Evolutionary conservation across 2,797 vertebrate genomes (phyloP).

Genomic region (Apodemus agrarius): DNA sequence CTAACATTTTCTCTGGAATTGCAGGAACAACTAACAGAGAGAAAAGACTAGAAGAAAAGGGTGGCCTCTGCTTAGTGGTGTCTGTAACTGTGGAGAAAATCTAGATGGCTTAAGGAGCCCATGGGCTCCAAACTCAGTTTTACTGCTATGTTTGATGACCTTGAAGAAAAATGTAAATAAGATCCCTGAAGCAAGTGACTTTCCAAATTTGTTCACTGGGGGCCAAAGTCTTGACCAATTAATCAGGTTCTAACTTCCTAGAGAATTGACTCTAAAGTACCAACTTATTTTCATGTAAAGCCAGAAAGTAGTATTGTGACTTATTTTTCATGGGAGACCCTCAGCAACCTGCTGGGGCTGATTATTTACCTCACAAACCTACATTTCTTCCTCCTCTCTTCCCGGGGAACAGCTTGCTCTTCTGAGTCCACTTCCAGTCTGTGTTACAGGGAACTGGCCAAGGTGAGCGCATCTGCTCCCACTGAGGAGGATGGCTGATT

Average conservation of each 20-base stretch:
- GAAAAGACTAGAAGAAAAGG: slow-evolving; percentile 37
- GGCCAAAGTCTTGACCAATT: slow-evolving; percentile 16
- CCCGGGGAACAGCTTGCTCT: slow-evolving; percentile 45
- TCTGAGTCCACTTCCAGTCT: background rate
- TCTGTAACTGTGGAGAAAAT: background rate
- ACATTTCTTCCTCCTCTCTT: background rate
- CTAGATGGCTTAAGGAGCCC: background rate
- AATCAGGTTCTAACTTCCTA: slow-evolving; percentile 8
- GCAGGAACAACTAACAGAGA: slow-evolving; percentile 57
- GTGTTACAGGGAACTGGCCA: background rate
- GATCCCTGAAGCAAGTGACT: background rate
- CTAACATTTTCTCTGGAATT: slow-evolving; percentile 66
- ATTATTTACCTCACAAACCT: slow-evolving; percentile 38
- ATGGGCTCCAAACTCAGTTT: background rate
- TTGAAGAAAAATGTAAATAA: slow-evolving; percentile 56
- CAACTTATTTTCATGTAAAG: slow-evolving; percentile 56
- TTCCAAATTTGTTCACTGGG: slow-evolving; percentile 55
- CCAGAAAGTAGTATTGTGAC: background rate
- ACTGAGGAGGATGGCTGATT: background rate
- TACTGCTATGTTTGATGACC: background rate
- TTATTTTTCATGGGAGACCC: slow-evolving; percentile 32
- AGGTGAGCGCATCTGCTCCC: background rate
- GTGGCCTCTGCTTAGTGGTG: background rate
- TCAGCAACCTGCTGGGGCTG: background rate
- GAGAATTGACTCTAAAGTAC: background rate